Base-by-base conservation (phyloP, 2,888 invertebrate species). In the Orchesellides sinensis region DNA sequence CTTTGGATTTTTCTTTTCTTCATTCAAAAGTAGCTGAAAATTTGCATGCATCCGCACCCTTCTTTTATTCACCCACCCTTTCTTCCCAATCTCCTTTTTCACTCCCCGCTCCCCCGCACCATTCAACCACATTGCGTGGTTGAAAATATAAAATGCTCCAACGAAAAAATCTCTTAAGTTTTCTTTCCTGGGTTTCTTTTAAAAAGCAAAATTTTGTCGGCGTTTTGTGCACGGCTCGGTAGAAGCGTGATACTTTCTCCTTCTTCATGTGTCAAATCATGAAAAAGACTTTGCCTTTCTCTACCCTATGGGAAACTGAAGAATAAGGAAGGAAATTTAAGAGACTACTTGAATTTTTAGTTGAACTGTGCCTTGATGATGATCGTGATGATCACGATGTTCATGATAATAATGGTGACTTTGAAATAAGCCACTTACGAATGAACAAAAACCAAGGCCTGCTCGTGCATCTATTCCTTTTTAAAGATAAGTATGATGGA, bases 121-220 rank as follows among this genome's bases (percentile, higher is more conserved):
- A 40, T 8, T 21, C 25, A 14, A 56, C 10, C 70, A 69, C 32
- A 12, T 17, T 29, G 40, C 52, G 19, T 52, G 52, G 8, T 8
- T 52, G 52, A 21, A 8, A n/a, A 49, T 65, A 52, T 35, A 74
- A 54, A 56, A 40, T 59, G 68, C 66, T 77, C 54, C n/a, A 77
- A 27, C 40, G 66, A 52, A 35, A 54, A 54, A 54, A 54, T 23
- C 69, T 25, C 19, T 23, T 74, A 25, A 59, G 49, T 52, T 52
- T 35, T 47, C 63, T 52, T 65, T 40, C 65, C 35, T 25, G 17
- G 52, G 47, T 52, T 79, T 70, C 40, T 49, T 49, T 49, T 61
- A 68, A 78, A 75, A 45, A 79, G 78, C 56, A 70, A 69, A 79
- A 63, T 52, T 69, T 69, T 70, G 78, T 79, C 63, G 47, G n/a